A percentile compares a stretch with the other conserved stretches of the same genome.
Conservation (phyloP, 92 coral and sea anemone genomes). For the Zoanthus sociatus region DNA sequence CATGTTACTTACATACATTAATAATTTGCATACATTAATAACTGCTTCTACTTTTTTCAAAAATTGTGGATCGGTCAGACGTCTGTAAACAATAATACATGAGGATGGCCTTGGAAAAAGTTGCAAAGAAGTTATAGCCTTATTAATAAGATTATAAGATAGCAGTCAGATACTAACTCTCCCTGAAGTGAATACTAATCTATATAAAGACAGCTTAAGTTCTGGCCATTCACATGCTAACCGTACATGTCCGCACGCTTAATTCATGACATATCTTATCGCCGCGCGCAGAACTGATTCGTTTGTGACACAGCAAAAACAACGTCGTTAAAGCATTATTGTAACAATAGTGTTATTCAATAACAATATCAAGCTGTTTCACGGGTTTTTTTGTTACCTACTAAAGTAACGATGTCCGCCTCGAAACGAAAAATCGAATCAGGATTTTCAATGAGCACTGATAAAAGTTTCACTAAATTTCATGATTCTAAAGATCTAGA, state of each 20-base stretch:
- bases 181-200: too few relatives aligned
- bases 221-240: neutral
- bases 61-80: too few relatives aligned
- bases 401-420: neutral
- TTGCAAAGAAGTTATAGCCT: too few relatives aligned
- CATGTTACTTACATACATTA: too few relatives aligned
- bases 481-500: neutral
- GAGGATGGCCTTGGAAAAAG: too few relatives aligned
- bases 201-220: too few relatives aligned
- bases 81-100: too few relatives aligned
- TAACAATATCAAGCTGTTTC: neutral
- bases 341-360: neutral
- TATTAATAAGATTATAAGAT: too few relatives aligned
- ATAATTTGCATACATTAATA: too few relatives aligned
- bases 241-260: neutral
- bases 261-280: neutral
- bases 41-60: too few relatives aligned
- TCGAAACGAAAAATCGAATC: neutral
- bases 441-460: neutral
- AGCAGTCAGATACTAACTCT: too few relatives aligned
- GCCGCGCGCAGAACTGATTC: neutral
- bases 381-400: neutral
- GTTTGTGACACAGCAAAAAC: neutral
- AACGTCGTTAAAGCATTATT: neutral
- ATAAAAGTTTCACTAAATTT: conserved; percentile 8